A percentile compares a stretch with the other conserved stretches of the same genome.
phyloP scores from a whole-genome alignment of 2,888 invertebrate species.

The Platycnemis pennipes region DNA sequence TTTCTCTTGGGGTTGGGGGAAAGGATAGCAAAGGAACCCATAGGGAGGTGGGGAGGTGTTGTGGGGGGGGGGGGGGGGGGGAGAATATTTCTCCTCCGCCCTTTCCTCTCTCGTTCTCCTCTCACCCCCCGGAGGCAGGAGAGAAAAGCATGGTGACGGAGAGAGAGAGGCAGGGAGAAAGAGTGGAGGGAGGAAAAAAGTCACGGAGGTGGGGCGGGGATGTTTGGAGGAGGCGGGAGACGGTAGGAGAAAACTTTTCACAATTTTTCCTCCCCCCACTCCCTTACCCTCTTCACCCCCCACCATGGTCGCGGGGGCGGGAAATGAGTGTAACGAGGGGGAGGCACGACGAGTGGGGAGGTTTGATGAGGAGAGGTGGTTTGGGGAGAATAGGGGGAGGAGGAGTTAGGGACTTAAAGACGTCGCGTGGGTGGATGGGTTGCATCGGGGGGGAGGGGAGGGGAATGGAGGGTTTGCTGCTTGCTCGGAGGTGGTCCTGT shows the following conservation, averaged over 20 bases:
- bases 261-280: not conserved
- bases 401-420: slow-evolving; percentile 21
- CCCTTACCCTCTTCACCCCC: not conserved
- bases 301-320: not conserved
- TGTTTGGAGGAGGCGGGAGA: not conserved
- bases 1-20: no score
- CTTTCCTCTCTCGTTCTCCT: no score
- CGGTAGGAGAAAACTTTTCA: slow-evolving; percentile 36
- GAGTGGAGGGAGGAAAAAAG: not conserved
- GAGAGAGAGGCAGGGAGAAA: not conserved
- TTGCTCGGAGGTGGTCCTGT: not conserved
- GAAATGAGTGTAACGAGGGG: slow-evolving; percentile 52
- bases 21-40: no score
- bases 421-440: slow-evolving; percentile 51
- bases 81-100: not conserved
- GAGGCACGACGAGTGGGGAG: not conserved
- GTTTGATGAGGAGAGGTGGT: not conserved
- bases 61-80: not conserved
- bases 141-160: not conserved
- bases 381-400: not conserved
- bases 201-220: not conserved
- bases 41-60: not conserved
- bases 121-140: not conserved
- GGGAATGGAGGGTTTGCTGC: slow-evolving; percentile 6
- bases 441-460: not conserved